Evolutionary conservation across 1,140 invertebrate genomes (phyloP), one percentile per base, ranked within the genome.

Genomic region (Sesamia nonagrioides): DNA sequence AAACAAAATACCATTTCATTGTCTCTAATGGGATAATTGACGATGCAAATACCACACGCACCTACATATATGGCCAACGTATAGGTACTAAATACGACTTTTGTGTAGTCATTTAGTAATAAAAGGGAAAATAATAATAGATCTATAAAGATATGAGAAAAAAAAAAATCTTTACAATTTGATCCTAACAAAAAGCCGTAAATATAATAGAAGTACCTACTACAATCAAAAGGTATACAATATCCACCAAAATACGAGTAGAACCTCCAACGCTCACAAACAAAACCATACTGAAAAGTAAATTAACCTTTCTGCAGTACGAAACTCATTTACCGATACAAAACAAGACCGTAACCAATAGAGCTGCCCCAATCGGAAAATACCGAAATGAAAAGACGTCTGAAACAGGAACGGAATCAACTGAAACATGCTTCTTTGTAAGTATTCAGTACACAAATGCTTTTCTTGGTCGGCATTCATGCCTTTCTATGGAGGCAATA

Each of bases 321-420:
- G 91, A 91, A 93, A 94, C 90, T 93, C 92, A 93, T 94, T 94
- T 94, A 93, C 91, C 91, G 91, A 92, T 94, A 94, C 91, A 92
- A 93, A 90, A 92, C 89, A 89, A 87, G 87, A 54, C 81, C 54
- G 69, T 75, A 80, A 80, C 88, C 86, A 90, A 92, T 90, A 84
- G 88, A 86, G 85, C 80, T 82, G 87, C 80, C 83, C 89, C 86
- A 92, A 92, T 92, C 88, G 90, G 88, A 88, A 92, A 91, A 92
- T 86, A 80, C 84, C 82, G 84, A 48, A 84, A 88, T 92, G 91
- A 92, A 92, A 92, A 89, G 90, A 92, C 85, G 83, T 86, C 88
- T 89, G 86, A 84, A 91, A 90, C 85, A 86, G 84, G 88, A 85
- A 91, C 87, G 84, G 87, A 92, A 92, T 92, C 92, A 91, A 91